Evolutionary conservation across 2,888 invertebrate species (phyloP), one percentile per base, ranked within the genome.

Genomic region (Notodonta dromedarius): DNA sequence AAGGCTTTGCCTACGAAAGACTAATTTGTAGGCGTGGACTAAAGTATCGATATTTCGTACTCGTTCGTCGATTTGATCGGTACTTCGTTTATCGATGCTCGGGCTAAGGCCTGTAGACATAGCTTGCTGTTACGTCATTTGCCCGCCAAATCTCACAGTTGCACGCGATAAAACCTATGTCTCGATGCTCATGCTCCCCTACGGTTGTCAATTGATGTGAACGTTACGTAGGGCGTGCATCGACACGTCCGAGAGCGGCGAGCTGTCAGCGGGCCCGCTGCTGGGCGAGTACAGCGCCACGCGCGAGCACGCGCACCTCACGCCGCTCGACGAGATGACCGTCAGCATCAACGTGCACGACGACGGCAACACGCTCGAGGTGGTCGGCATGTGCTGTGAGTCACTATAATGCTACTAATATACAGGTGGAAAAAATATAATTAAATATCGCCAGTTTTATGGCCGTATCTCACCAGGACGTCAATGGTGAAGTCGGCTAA

Each of bases 361-460:
- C 74, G 95, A 97, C 14, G 99, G 99, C 39, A 96, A 98, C 82
- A 94, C 97, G 0, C 90, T 99, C 60, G 99, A 99, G 93, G 96
- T 99, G 57, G 98, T 98, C 60, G 97, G 98, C 74, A 96, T 98
- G 95, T 97, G 98, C 86, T 98, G 98, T 98, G 93, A 96, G 97
- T 95, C 46, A 46, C n/a, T 11, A 11, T 11, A 42, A 8, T 40
- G 7, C 9, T 40, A 40, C 7, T 9, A 7, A 6, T 40, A 40
- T 7, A 40, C 40, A 5, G 9, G 24, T 5, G 40, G 0, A 40
- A 7, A 40, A 40, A 40, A 5, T 8, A 7, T 2, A 4, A 40
- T 4, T 12, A 44, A 44, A 44, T 44, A 44, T 44, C 44, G 44
- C 13, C 1, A 40, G 9, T 12, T 12, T 11, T 14, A 24, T 11